Conservation (phyloP, 2,888 invertebrate genomes). For the Nipponacmea schrenckii region DNA sequence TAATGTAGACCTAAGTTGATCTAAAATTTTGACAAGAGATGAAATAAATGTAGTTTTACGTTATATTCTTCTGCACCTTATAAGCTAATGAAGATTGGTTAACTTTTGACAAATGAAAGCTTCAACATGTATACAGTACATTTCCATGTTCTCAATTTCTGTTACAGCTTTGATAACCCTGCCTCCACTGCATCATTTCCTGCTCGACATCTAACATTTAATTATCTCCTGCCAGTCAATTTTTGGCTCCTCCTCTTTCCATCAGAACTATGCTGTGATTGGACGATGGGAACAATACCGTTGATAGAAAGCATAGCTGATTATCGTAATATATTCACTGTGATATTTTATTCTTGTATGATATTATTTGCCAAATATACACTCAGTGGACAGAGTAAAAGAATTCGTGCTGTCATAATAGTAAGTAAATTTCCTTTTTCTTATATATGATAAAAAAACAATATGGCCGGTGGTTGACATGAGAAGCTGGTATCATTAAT, state of each 20-base stretch:
- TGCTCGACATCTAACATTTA: conserved; percentile 87
- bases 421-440: conserved; percentile 67
- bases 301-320: conserved; percentile 84
- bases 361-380: conserved; percentile 50
- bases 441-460: neutral
- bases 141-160: neutral
- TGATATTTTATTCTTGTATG: conserved; percentile 75
- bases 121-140: no score
- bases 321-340: conserved; percentile 82
- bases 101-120: no score
- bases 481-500: no score
- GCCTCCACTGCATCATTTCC: conserved; percentile 89
- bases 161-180: conserved; percentile 90
- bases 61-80: no score
- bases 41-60: no score
- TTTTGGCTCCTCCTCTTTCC: conserved; percentile 90
- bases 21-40: no score
- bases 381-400: conserved; percentile 41
- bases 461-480: no score
- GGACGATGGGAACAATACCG: conserved; percentile 97
- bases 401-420: conserved; percentile 77
- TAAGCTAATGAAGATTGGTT: no score
- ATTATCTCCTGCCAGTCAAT: conserved; percentile 91
- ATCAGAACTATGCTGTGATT: conserved; percentile 92
- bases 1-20: no score